A percentile compares a stretch with the other conserved stretches of the same genome.
Evolutionary conservation across 2,797 vertebrate genomes (phyloP).

Genomic region (Dermochelys coriacea): DNA sequence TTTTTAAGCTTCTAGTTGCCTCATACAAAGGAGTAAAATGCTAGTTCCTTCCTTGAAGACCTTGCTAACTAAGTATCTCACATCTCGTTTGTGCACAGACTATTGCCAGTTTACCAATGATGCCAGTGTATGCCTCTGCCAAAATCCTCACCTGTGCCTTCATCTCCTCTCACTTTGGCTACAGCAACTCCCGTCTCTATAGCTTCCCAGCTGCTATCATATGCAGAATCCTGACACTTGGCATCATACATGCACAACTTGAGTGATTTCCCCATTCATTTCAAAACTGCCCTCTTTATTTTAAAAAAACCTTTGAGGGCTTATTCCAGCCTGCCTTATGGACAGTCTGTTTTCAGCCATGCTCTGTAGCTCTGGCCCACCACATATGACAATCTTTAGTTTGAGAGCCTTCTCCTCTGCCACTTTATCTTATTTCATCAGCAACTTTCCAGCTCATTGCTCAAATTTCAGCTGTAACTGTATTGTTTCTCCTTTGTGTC

Average conservation of each 20-base stretch:
- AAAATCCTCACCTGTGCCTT: background rate
- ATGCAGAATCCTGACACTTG: background rate
- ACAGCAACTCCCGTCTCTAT: background rate
- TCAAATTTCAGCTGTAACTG: background rate
- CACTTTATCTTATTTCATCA: background rate
- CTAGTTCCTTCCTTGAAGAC: background rate
- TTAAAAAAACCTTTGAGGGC: background rate
- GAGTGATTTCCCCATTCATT: background rate
- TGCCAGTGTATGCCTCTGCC: background rate
- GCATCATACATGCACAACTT: background rate
- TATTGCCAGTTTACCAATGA: background rate
- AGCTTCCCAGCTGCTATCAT: background rate
- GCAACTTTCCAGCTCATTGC: background rate
- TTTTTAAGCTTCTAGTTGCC: background rate
- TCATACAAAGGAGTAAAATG: background rate
- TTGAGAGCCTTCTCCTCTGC: background rate
- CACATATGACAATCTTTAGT: background rate
- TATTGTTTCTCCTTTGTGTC: background rate
- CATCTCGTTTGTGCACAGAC: background rate
- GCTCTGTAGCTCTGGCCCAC: background rate
- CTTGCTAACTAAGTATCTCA: background rate
- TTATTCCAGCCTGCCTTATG: background rate
- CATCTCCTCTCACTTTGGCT: background rate
- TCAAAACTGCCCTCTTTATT: background rate
- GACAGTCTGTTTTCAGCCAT: background rate